A percentile compares a stretch with the other conserved stretches of the same genome.
Conservation (phyloP, 1,140 invertebrate genomes). For the Penaeus vannamei region DNA sequence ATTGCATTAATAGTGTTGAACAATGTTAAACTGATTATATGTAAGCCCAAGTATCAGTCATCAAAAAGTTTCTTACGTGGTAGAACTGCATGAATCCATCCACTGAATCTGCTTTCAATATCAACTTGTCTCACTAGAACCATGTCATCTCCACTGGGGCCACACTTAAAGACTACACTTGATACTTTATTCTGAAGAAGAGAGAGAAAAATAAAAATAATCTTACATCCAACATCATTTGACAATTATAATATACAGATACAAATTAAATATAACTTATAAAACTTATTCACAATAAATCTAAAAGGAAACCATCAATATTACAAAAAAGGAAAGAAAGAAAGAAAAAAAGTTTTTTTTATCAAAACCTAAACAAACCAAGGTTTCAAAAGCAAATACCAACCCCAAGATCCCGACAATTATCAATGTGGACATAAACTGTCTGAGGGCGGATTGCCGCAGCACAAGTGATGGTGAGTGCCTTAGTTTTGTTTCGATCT, state of each 20-base stretch:
- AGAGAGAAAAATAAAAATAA: slow-evolving; percentile 48
- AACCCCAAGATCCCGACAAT: slow-evolving; percentile 86
- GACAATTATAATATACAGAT: background rate
- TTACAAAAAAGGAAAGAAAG: too few species aligned
- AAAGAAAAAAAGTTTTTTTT: background rate
- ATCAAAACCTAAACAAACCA: slow-evolving; percentile 25
- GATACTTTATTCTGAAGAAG: slow-evolving; percentile 89
- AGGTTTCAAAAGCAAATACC: slow-evolving; percentile 70
- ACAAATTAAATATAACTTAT: background rate
- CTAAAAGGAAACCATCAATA: too few species aligned
- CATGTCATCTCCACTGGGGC: slow-evolving; percentile 84
- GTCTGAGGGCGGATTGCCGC: slow-evolving; percentile 80
- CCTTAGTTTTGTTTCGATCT: slow-evolving; percentile 91
- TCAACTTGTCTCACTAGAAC: slow-evolving; percentile 85
- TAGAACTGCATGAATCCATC: slow-evolving; percentile 77
- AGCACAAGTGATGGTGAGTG: slow-evolving; percentile 78
- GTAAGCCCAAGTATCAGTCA: background rate
- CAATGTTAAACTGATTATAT: background rate
- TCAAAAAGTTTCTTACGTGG: slow-evolving; percentile 37
- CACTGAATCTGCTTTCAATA: slow-evolving; percentile 84
- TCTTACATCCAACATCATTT: slow-evolving; percentile 29
- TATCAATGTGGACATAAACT: slow-evolving; percentile 91
- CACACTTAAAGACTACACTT: slow-evolving; percentile 85
- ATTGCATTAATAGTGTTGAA: background rate
- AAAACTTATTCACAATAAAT: too few species aligned